phyloP scores from a whole-genome alignment of 64 coral and sea anemone genomes.

The Pocillopora damicornis region DNA sequence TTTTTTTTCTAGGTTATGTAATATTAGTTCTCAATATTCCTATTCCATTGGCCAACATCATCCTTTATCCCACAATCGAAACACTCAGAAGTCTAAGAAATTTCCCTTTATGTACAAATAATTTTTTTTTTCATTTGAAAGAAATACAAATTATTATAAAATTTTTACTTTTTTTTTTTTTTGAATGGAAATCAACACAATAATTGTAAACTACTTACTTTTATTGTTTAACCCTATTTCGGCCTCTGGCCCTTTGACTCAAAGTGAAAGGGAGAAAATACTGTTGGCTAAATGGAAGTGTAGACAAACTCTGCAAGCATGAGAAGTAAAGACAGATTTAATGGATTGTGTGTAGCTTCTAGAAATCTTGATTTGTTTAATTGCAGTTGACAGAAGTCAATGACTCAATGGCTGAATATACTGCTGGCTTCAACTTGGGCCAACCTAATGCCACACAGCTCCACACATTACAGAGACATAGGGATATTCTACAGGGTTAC shows the following conservation, averaged over 20 bases:
- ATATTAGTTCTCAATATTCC: not conserved
- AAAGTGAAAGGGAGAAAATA: too few species aligned
- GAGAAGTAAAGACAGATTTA: not conserved
- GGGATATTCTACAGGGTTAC: conserved; percentile 95
- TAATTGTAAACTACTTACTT: too few species aligned
- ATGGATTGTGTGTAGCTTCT: not conserved
- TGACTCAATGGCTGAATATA: conserved; percentile 92
- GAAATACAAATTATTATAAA: too few species aligned
- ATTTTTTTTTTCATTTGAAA: too few species aligned
- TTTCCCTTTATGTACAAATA: too few species aligned
- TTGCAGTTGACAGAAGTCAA: conserved; percentile 87
- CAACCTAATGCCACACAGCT: conserved; percentile 93
- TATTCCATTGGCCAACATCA: not conserved
- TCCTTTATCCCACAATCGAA: too few species aligned
- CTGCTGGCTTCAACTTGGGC: conserved; percentile 75
- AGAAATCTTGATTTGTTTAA: not conserved
- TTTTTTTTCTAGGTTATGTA: not conserved
- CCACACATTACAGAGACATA: conserved; percentile 93
- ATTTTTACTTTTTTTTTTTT: too few species aligned
- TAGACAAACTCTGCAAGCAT: not conserved
- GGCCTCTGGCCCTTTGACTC: too few species aligned
- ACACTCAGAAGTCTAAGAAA: too few species aligned
- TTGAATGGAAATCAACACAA: too few species aligned
- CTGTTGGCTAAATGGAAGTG: too few species aligned
- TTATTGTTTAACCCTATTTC: too few species aligned